These are phyloP conservation scores for Matsumurasca onukii DNA, from an alignment of 1,140 invertebrate species.

Conservation along the genomic window DNA sequence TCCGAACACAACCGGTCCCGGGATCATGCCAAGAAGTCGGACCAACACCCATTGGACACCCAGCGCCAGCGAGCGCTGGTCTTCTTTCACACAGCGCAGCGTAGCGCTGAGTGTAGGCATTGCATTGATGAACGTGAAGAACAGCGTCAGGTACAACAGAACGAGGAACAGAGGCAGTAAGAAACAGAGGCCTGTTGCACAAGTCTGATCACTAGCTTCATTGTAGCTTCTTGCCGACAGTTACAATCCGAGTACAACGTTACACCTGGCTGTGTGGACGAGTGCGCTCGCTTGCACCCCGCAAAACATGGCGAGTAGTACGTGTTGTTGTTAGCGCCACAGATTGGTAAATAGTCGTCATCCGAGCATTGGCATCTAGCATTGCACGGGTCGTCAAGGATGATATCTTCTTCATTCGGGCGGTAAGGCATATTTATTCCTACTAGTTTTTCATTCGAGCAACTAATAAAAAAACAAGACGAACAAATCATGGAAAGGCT, in stretches of 20 bases:
- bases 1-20: constrained; percentile 82
- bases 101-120: constrained; percentile 77
- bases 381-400: constrained; percentile 56
- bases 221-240: constrained; percentile 53
- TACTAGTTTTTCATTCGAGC: constrained; percentile 70
- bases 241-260: constrained; percentile 58
- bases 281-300: constrained; percentile 57
- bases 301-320: constrained; percentile 86
- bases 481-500: constrained; percentile 58
- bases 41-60: constrained; percentile 87
- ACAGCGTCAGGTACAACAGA: constrained; percentile 68
- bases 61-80: constrained; percentile 81
- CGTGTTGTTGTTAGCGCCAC: constrained; percentile 74
- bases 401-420: neutral
- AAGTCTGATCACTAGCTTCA: constrained; percentile 63
- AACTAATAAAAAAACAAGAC: constrained; percentile 69
- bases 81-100: constrained; percentile 73
- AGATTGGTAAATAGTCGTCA: constrained; percentile 64
- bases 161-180: constrained; percentile 65
- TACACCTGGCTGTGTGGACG: too few species aligned
- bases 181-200: constrained; percentile 60
- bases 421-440: constrained; percentile 57
- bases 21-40: constrained; percentile 75
- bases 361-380: constrained; percentile 58
- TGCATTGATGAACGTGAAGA: constrained; percentile 73